These are phyloP conservation scores for Ctenochaetus hawaiiensis DNA, from an alignment of 2,797 vertebrate genomes.

Conservation along the genomic window DNA sequence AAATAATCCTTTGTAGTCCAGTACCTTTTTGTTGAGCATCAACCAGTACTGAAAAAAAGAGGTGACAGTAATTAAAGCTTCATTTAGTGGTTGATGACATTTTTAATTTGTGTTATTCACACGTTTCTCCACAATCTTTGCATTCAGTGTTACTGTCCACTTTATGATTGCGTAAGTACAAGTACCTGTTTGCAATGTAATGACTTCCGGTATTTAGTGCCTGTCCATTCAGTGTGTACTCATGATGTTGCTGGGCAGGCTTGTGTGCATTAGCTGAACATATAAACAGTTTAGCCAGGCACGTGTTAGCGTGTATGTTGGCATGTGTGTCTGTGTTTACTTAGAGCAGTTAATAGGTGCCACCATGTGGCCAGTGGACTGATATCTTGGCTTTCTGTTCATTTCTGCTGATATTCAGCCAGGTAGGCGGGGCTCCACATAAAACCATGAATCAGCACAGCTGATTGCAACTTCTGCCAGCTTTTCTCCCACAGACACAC, in stretches of 20 bases:
- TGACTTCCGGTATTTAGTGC: not conserved
- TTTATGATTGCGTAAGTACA: not conserved
- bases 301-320: slow-evolving; percentile 54
- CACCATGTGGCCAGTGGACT: slow-evolving; percentile 53
- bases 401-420: slow-evolving; percentile 69
- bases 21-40: not conserved
- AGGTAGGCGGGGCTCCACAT: slow-evolving; percentile 61
- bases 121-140: too few relatives aligned
- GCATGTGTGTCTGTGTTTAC: slow-evolving; percentile 68
- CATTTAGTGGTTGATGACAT: too few relatives aligned
- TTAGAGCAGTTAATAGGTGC: slow-evolving; percentile 58
- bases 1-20: slow-evolving; percentile 44
- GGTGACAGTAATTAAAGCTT: too few relatives aligned
- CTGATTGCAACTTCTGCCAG: slow-evolving; percentile 59
- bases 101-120: too few relatives aligned
- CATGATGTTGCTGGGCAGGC: slow-evolving; percentile 43
- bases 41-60: not conserved
- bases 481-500: slow-evolving; percentile 15
- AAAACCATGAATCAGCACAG: slow-evolving; percentile 80
- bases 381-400: slow-evolving; percentile 54
- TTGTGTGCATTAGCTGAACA: slow-evolving; percentile 19
- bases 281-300: slow-evolving; percentile 30
- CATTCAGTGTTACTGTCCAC: too few relatives aligned
- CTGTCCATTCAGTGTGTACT: not conserved
- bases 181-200: too few relatives aligned